Conservation (phyloP, 2,113 vertebrate genomes). For the Oncorhynchus mykiss region DNA sequence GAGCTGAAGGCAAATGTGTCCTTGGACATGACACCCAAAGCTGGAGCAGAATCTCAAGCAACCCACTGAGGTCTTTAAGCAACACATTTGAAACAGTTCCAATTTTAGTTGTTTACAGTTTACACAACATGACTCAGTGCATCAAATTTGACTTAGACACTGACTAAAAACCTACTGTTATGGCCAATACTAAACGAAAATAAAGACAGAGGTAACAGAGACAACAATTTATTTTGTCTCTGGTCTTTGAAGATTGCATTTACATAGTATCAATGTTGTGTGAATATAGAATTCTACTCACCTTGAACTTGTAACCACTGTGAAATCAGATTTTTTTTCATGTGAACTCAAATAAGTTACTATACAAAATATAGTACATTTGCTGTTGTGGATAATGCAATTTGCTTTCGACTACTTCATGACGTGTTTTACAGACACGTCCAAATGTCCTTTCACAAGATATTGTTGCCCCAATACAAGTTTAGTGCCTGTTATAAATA, state of each 20-base stretch:
- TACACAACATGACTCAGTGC: too few relatives aligned
- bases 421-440: too few relatives aligned
- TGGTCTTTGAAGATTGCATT: not conserved
- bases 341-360: too few relatives aligned
- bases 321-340: too few relatives aligned
- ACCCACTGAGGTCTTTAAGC: not conserved
- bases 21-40: constrained; percentile 73
- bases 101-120: too few relatives aligned
- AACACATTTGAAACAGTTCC: constrained; percentile 45
- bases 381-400: too few relatives aligned
- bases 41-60: not conserved
- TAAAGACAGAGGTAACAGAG: not conserved
- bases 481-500: not conserved
- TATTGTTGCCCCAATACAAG: not conserved
- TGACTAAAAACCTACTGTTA: too few relatives aligned
- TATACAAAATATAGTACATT: too few relatives aligned
- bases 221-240: not conserved
- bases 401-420: too few relatives aligned
- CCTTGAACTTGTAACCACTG: too few relatives aligned
- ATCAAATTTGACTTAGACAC: too few relatives aligned
- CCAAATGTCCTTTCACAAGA: not conserved
- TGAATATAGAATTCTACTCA: too few relatives aligned
- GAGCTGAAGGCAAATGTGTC: constrained; percentile 82
- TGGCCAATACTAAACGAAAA: not conserved
- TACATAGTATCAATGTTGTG: not conserved